phyloP scores from a whole-genome alignment of 1,140 invertebrate species.

The Aphelenchoides fujianensis region DNA sequence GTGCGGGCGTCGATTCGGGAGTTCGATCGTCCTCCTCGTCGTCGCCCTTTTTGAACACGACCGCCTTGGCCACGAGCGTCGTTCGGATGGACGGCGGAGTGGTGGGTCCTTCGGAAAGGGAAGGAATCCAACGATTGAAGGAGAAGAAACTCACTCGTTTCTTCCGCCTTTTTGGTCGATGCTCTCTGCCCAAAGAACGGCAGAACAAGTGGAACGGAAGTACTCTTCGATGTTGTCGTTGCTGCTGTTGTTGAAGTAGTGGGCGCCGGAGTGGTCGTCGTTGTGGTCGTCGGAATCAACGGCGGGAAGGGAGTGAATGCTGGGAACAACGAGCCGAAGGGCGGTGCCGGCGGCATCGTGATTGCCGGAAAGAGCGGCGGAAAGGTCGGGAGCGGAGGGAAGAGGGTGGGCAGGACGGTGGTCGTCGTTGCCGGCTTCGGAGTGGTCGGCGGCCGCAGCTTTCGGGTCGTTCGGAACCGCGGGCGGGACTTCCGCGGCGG shows the following conservation, averaged over 20 bases:
- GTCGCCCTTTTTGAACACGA: neutral
- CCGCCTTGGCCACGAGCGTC: neutral
- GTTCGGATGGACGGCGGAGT: neutral
- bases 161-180: too few relatives aligned
- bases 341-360: neutral
- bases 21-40: conserved; percentile 1
- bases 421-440: conserved; percentile 11
- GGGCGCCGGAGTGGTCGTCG: neutral
- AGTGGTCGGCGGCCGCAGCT: neutral
- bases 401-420: neutral
- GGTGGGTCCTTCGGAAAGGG: neutral
- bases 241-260: conserved; percentile 2
- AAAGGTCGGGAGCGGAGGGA: neutral
- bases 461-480: neutral
- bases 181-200: too few relatives aligned
- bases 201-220: neutral
- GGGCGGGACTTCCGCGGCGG: neutral
- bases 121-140: neutral
- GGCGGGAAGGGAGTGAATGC: neutral
- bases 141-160: too few relatives aligned
- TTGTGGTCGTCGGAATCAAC: conserved; percentile 13
- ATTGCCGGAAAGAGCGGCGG: neutral
- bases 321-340: neutral
- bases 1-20: neutral
- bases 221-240: conserved; percentile 8